These are phyloP conservation scores for Celastrina argiolus DNA, from an alignment of 2,888 invertebrate species.

Conservation along the genomic window DNA sequence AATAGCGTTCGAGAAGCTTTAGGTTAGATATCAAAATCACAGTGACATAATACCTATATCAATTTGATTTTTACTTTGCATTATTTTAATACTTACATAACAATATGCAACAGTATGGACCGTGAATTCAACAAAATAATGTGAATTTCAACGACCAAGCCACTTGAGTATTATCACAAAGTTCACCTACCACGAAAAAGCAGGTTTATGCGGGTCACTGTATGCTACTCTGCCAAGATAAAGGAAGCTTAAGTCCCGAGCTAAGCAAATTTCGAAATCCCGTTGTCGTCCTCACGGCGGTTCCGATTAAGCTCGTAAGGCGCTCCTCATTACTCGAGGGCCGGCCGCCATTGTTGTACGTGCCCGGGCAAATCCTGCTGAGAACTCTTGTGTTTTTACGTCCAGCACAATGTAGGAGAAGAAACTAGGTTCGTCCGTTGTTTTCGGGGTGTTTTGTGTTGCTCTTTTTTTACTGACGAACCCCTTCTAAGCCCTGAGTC, in stretches of 20 bases:
- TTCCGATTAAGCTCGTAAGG: constrained; percentile 21
- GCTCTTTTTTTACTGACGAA: no score
- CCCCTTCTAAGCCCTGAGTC: no score
- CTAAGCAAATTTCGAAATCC: constrained; percentile 20
- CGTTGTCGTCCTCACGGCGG: constrained; percentile 2
- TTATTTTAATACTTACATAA: no score
- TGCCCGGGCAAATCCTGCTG: constrained; percentile 7
- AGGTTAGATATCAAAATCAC: no score
- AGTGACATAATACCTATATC: no score
- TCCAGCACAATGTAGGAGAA: constrained; percentile 6
- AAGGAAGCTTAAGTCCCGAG: not conserved
- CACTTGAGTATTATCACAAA: no score
- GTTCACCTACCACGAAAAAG: no score
- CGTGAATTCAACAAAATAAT: no score
- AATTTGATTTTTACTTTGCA: no score
- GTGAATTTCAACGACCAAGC: no score
- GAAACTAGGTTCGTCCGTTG: constrained; percentile 12
- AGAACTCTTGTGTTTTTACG: constrained; percentile 17
- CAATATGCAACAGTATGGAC: no score
- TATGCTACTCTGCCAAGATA: not conserved
- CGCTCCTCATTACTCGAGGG: constrained; percentile 18
- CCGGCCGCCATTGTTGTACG: constrained; percentile 11
- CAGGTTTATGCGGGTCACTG: not conserved
- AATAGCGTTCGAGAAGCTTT: no score
- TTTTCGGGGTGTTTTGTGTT: not conserved